phyloP scores from a whole-genome alignment of 1,140 invertebrate genomes.

The Drosophila arawakana region DNA sequence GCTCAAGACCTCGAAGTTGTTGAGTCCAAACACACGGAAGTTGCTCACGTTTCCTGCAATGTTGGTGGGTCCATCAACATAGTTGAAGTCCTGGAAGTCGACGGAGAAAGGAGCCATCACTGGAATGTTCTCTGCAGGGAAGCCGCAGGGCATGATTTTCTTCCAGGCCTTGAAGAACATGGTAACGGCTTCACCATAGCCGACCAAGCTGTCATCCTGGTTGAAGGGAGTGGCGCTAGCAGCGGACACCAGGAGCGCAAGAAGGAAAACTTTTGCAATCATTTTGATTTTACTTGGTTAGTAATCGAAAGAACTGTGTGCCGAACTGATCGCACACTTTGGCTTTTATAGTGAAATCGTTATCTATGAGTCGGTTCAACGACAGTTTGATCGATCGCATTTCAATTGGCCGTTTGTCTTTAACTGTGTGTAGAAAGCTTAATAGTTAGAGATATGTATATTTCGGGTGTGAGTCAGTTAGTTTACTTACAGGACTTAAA shows the following conservation, averaged over 20 bases:
- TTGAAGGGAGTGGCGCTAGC: slow-evolving; percentile 36
- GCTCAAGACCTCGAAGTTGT: slow-evolving; percentile 52
- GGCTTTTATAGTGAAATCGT: slow-evolving; percentile 39
- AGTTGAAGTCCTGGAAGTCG: slow-evolving; percentile 36
- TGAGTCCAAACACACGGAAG: slow-evolving; percentile 57
- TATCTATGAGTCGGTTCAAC: not conserved
- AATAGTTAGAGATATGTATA: no score
- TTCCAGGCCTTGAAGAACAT: slow-evolving; percentile 55
- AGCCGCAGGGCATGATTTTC: slow-evolving; percentile 66
- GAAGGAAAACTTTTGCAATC: slow-evolving; percentile 43
- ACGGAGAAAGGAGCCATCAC: slow-evolving; percentile 45
- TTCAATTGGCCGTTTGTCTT: slow-evolving; percentile 7
- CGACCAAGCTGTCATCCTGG: slow-evolving; percentile 24
- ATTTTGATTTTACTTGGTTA: slow-evolving; percentile 43
- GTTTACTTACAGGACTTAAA: no score
- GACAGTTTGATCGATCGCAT: slow-evolving; percentile 45
- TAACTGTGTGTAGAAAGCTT: no score
- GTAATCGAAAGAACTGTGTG: slow-evolving; percentile 12
- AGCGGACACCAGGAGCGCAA: slow-evolving; percentile 41
- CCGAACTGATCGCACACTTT: not conserved
- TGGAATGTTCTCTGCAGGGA: slow-evolving; percentile 45
- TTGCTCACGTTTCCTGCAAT: slow-evolving; percentile 59
- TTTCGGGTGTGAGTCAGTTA: no score
- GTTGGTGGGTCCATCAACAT: slow-evolving; percentile 29
- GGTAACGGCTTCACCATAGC: slow-evolving; percentile 39